phyloP scores from a whole-genome alignment of 1,140 invertebrate genomes.

The Aphaenogaster rudis region DNA sequence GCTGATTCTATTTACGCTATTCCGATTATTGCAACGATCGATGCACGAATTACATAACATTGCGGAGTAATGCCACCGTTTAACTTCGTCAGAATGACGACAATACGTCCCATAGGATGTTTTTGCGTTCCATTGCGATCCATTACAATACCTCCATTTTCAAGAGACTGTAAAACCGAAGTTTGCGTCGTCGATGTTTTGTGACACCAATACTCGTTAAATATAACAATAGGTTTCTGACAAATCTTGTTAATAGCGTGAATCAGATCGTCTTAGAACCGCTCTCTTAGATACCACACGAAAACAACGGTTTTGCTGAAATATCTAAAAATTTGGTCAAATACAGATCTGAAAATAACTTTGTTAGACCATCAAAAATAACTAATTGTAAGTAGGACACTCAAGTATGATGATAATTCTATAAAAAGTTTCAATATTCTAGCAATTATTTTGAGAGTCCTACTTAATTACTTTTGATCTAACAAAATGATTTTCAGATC shows the following conservation, averaged over 20 bases:
- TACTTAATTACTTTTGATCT: no score
- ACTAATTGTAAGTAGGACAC: no score
- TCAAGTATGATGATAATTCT: no score
- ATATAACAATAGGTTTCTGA: neutral
- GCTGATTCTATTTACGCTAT: neutral
- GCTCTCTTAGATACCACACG: neutral
- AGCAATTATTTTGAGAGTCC: no score
- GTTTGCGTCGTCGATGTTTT: neutral
- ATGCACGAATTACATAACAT: conserved; percentile 25
- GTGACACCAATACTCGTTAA: neutral
- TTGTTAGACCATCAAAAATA: no score
- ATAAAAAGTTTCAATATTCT: no score
- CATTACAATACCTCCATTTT: neutral
- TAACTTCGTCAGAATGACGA: neutral
- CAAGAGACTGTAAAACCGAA: neutral
- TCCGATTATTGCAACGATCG: conserved; percentile 16
- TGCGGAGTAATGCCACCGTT: neutral
- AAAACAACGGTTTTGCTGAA: no score
- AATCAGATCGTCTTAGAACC: neutral
- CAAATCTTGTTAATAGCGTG: neutral
- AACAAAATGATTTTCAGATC: no score
- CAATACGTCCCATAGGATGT: neutral
- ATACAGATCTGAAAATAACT: no score
- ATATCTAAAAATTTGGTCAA: no score
- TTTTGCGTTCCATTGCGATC: neutral